Conservation (phyloP, 2,888 invertebrate species). For the Glyphotaelius pellucidus region DNA sequence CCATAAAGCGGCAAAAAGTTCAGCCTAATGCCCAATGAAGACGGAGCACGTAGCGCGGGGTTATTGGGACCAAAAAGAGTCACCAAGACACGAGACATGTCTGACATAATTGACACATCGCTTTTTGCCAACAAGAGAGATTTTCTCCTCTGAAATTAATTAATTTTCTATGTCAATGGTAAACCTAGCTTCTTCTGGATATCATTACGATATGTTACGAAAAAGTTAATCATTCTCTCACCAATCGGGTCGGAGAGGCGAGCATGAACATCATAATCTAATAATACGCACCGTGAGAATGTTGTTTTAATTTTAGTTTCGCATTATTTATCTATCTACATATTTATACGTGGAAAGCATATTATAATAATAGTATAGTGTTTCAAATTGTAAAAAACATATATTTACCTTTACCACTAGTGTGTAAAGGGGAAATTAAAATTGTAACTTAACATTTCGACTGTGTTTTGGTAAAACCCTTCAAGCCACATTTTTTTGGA, state of each 20-base stretch:
- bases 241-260: background rate
- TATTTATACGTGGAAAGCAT: no score
- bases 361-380: no score
- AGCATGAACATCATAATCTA: background rate
- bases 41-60: conserved; percentile 56
- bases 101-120: conserved; percentile 65
- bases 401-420: no score
- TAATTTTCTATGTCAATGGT: conserved; percentile 77
- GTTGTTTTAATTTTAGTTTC: background rate
- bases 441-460: no score
- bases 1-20: conserved; percentile 51
- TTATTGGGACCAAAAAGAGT: conserved; percentile 61
- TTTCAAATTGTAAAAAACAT: no score
- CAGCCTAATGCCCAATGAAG: conserved; percentile 61
- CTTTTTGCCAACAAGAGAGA: conserved; percentile 50
- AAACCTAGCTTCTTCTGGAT: conserved; percentile 70
- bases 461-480: no score
- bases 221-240: background rate
- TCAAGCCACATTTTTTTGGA: no score
- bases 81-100: conserved; percentile 62
- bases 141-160: conserved; percentile 53
- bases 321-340: no score
- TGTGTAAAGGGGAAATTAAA: no score
- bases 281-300: background rate
- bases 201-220: background rate